Conservation (phyloP, 2,797 vertebrate species). For the Sciurus carolinensis region DNA sequence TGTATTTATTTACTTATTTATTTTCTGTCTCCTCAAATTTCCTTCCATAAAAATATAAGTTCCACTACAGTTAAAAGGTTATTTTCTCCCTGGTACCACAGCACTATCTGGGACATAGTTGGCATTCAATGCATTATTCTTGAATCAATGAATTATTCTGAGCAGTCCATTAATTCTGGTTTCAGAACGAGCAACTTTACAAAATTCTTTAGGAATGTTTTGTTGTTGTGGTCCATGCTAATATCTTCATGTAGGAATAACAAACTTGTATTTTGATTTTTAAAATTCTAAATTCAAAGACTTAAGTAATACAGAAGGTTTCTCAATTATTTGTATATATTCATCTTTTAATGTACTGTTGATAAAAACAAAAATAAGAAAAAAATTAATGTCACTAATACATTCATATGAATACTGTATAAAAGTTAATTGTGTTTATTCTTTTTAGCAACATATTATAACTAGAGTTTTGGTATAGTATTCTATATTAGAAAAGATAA, state of each 20-base stretch:
- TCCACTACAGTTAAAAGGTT: not conserved
- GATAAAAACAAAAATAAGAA: not conserved
- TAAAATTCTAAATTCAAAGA: not conserved
- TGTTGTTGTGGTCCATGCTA: not conserved
- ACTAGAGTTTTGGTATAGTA: not conserved
- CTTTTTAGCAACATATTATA: not conserved
- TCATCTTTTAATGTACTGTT: not conserved
- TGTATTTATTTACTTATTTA: not conserved
- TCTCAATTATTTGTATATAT: not conserved
- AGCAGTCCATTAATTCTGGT: slow-evolving; percentile 51
- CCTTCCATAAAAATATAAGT: not conserved
- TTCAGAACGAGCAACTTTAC: slow-evolving; percentile 26
- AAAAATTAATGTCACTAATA: not conserved
- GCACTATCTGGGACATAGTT: slow-evolving; percentile 23
- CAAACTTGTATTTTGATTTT: not conserved
- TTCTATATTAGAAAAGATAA: not conserved
- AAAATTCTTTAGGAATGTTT: slow-evolving; percentile 41
- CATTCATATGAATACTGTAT: not conserved
- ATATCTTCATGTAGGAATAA: not conserved
- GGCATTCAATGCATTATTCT: slow-evolving; percentile 34
- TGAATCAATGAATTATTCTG: slow-evolving; percentile 63
- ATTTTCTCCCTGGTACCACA: not conserved
- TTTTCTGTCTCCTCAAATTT: not conserved
- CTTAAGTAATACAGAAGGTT: not conserved
- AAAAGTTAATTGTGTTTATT: not conserved